Evolutionary conservation across 1,140 invertebrate species (phyloP).

Genomic region (Caerostris darwini): DNA sequence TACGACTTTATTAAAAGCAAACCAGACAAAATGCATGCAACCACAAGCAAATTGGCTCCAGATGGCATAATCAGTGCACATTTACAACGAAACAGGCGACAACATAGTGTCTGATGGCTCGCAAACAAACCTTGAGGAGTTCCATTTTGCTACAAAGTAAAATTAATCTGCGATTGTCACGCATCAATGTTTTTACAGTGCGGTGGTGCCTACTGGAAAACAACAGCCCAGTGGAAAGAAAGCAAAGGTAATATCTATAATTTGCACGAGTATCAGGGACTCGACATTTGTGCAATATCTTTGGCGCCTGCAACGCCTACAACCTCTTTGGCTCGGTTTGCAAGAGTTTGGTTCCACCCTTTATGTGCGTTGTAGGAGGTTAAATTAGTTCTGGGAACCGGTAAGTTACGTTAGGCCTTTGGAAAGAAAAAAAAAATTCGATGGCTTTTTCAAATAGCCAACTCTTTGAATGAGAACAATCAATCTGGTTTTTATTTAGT

Average conservation of each 20-base stretch:
- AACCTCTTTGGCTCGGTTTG: not conserved
- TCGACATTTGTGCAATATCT: constrained; percentile 24
- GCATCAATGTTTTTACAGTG: not conserved
- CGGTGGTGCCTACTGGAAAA: not conserved
- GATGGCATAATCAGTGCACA: no score
- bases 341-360: constrained; percentile 6
- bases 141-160: not conserved
- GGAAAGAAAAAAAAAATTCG: no score
- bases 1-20: no score
- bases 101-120: not conserved
- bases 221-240: not conserved
- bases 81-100: not conserved
- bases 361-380: not conserved
- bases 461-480: not conserved
- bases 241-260: constrained; percentile 12
- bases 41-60: no score
- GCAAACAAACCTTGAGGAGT: not conserved
- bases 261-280: constrained; percentile 35
- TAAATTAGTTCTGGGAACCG: constrained; percentile 8
- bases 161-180: constrained; percentile 27
- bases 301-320: constrained; percentile 13
- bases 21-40: no score
- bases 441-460: not conserved
- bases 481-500: not conserved
- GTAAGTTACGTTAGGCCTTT: not conserved